phyloP scores from a whole-genome alignment of 2,888 invertebrate genomes.

The Cephalotes varians region DNA sequence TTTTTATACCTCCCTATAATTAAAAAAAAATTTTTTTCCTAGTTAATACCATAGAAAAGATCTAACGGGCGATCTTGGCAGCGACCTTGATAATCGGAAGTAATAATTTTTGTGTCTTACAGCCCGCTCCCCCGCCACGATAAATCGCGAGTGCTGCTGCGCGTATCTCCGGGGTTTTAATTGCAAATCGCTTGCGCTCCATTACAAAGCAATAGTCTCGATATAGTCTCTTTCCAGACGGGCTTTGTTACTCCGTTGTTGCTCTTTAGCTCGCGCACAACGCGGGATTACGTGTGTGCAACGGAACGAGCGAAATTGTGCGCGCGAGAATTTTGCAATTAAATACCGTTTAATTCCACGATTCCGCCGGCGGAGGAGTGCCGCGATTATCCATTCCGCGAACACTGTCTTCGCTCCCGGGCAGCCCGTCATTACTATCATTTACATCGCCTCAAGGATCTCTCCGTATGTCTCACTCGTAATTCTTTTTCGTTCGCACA shows the following conservation, averaged over 20 bases:
- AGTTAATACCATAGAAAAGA: background rate
- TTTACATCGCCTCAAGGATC: conserved; percentile 19
- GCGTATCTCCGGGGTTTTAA: background rate
- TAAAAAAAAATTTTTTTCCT: no score
- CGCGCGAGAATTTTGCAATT: conserved; percentile 40
- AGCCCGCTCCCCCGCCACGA: background rate
- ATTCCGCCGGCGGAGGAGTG: background rate
- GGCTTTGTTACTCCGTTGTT: background rate
- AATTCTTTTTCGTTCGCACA: background rate
- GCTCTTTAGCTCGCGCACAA: background rate
- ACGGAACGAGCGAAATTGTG: background rate
- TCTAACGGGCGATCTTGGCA: background rate
- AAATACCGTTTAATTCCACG: conserved; percentile 49
- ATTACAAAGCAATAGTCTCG: background rate
- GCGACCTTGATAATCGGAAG: background rate
- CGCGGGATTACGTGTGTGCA: conserved; percentile 6
- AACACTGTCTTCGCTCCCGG: conserved; percentile 14
- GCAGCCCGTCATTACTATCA: conserved; percentile 17
- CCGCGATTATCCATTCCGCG: conserved; percentile 17
- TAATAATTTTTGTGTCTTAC: background rate
- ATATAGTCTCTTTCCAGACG: background rate
- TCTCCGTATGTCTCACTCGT: background rate
- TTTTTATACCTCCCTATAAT: background rate
- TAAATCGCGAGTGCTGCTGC: background rate
- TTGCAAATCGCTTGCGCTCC: background rate